These are phyloP conservation scores for Uropsilus gracilis DNA, from an alignment of 2,113 vertebrate species.

Conservation along the genomic window DNA sequence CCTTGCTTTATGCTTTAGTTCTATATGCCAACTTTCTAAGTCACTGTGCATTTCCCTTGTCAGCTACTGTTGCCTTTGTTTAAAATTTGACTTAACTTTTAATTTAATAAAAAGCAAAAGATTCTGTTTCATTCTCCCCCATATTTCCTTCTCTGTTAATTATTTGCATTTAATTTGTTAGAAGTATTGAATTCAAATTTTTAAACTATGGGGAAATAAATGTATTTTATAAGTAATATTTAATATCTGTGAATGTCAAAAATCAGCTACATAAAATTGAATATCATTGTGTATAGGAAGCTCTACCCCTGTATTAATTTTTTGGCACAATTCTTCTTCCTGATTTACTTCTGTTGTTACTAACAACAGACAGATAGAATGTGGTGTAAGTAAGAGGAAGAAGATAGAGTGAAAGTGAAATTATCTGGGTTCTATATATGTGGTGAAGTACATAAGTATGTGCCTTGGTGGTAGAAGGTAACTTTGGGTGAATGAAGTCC, in stretches of 20 bases:
- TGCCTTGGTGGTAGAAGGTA: background rate
- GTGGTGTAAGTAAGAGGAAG: background rate
- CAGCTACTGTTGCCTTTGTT: background rate
- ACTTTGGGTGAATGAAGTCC: background rate
- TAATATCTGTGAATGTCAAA: background rate
- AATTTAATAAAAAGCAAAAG: background rate
- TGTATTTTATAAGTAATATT: background rate
- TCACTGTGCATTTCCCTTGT: background rate
- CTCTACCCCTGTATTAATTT: background rate
- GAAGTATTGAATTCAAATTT: conserved; percentile 26
- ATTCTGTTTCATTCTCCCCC: background rate
- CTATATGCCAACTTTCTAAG: background rate
- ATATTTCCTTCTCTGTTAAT: background rate
- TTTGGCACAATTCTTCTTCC: background rate
- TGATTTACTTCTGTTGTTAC: background rate
- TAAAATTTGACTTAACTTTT: background rate
- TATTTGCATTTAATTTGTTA: conserved; percentile 38
- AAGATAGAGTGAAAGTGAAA: background rate
- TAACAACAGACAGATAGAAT: background rate
- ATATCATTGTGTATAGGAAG: background rate
- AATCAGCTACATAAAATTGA: background rate
- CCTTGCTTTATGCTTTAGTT: too few relatives aligned
- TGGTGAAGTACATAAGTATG: background rate
- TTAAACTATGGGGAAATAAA: background rate
- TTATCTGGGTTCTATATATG: background rate